These are phyloP conservation scores for Drosophila demipolita DNA, from an alignment of 2,888 invertebrate species.

Conservation along the genomic window DNA sequence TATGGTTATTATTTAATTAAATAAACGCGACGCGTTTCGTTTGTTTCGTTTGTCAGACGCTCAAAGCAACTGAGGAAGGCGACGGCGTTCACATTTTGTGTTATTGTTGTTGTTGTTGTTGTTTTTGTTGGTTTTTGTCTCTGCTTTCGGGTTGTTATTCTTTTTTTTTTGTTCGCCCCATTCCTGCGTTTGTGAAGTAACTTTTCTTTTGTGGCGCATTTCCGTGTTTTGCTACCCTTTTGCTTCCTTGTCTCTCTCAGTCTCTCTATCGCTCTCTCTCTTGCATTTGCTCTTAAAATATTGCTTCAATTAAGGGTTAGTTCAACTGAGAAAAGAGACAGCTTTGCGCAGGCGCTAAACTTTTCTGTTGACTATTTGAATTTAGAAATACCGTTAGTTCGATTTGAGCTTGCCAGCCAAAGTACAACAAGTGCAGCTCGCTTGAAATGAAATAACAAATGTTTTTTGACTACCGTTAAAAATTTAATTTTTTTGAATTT, in stretches of 20 bases:
- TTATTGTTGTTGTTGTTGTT: conserved; percentile 17
- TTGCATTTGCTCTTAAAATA: background rate
- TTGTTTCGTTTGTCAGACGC: conserved; percentile 64
- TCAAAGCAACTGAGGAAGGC: conserved; percentile 50
- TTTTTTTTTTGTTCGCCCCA: conserved; percentile 31
- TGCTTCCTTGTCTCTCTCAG: conserved; percentile 53
- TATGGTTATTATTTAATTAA: conserved; percentile 23
- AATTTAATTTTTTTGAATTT: background rate
- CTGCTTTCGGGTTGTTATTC: conserved; percentile 48
- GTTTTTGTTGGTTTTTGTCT: conserved; percentile 33
- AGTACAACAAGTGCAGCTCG: conserved; percentile 26
- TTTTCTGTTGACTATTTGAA: conserved; percentile 34
- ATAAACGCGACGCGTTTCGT: conserved; percentile 62
- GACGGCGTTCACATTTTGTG: conserved; percentile 19
- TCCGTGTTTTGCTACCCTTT: conserved; percentile 79
- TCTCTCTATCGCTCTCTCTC: conserved; percentile 16
- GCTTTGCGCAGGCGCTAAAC: conserved; percentile 46
- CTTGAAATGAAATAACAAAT: background rate
- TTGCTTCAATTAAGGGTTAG: conserved; percentile 28
- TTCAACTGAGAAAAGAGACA: conserved; percentile 2
- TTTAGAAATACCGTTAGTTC: conserved; percentile 39
- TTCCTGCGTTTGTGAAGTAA: conserved; percentile 58
- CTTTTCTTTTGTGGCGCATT: conserved; percentile 66
- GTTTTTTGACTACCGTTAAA: background rate
- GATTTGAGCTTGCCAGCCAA: background rate